Percentiles rank a stretch among this genome's conserved stretches.
Evolutionary conservation across 2,888 invertebrate genomes (phyloP).

Genomic region (Villa cingulata): DNA sequence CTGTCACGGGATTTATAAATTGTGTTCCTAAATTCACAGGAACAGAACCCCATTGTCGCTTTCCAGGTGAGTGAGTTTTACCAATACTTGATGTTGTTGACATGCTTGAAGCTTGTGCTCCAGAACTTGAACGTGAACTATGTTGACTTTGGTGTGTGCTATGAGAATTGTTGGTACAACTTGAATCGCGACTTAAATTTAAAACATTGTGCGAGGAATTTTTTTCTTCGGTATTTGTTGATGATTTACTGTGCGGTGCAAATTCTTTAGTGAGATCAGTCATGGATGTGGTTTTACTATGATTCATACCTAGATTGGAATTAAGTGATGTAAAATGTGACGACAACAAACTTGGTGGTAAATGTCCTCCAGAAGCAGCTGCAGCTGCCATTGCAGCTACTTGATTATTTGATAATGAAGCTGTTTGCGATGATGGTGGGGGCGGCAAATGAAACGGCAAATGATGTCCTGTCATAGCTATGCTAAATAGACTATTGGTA

Average conservation of each 20-base stretch:
- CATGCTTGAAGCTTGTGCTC: background rate
- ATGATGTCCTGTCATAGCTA: slow-evolving; percentile 44
- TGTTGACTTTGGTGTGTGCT: slow-evolving; percentile 22
- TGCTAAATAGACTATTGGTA: slow-evolving; percentile 46
- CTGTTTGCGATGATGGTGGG: slow-evolving; percentile 48
- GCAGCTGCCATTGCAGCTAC: slow-evolving; percentile 45
- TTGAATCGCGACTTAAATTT: slow-evolving; percentile 46
- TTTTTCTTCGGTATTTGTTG: slow-evolving; percentile 16
- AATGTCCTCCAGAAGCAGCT: slow-evolving; percentile 46
- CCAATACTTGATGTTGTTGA: slow-evolving; percentile 16
- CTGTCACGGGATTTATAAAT: slow-evolving; percentile 82
- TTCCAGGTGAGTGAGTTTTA: slow-evolving; percentile 41
- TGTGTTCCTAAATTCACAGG: slow-evolving; percentile 77
- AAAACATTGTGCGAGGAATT: slow-evolving; percentile 45
- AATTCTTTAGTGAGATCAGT: slow-evolving; percentile 17
- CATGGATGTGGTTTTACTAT: slow-evolving; percentile 23
- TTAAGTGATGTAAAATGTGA: slow-evolving; percentile 33
- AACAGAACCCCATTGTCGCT: slow-evolving; percentile 66
- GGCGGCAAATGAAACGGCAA: slow-evolving; percentile 51
- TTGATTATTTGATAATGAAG: slow-evolving; percentile 43
- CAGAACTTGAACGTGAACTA: slow-evolving; percentile 8
- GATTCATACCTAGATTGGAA: slow-evolving; percentile 12
- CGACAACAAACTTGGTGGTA: slow-evolving; percentile 47
- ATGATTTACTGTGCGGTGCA: slow-evolving; percentile 1
- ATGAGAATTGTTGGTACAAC: slow-evolving; percentile 16